Evolutionary conservation across 2,797 vertebrate genomes (phyloP).

Genomic region (Enteromius viviparus): DNA sequence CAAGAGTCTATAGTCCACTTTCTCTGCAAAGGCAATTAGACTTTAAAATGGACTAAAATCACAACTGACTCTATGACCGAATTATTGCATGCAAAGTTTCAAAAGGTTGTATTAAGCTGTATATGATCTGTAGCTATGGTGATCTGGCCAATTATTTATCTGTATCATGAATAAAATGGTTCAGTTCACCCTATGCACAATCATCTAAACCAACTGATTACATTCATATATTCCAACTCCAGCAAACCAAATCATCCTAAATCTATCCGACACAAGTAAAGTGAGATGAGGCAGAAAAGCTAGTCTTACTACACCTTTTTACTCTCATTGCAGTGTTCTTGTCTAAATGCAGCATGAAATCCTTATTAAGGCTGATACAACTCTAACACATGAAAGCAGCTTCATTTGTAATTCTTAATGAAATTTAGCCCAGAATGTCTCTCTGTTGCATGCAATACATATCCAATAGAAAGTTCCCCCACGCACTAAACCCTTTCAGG

Average conservation of each 20-base stretch:
- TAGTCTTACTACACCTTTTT: background rate
- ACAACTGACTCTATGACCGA: no score
- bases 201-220: background rate
- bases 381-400: background rate
- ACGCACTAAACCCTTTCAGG: background rate
- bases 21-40: slow-evolving; percentile 4
- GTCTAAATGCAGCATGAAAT: background rate
- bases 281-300: background rate
- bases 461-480: background rate
- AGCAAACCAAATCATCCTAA: background rate
- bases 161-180: background rate
- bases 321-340: background rate
- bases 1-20: background rate
- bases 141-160: background rate
- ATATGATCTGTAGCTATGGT: background rate
- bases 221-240: background rate
- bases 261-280: background rate
- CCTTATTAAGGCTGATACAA: background rate
- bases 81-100: background rate
- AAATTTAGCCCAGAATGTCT: background rate
- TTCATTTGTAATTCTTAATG: background rate
- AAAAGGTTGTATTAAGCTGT: background rate
- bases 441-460: background rate
- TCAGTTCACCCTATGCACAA: background rate
- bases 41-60: background rate